Evolutionary conservation across 2,113 vertebrate species (phyloP), one percentile per base, ranked within the genome.

Genomic region (Casuarius casuarius): DNA sequence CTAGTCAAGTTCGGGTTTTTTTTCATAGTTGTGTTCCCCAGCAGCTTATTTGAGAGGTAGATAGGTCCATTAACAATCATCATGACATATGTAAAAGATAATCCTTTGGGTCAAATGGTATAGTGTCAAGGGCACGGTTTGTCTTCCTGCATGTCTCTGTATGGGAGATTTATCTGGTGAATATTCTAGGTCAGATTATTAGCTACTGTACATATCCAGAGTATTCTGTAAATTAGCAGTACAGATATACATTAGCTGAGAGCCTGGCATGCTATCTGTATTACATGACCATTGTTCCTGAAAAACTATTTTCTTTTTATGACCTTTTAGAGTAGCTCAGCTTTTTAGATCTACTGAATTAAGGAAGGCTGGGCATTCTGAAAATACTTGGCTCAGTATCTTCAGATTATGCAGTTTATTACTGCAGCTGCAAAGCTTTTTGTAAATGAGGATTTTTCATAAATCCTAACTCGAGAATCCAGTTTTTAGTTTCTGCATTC

Each of bases 401-500:
- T 88, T 86, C 74, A 87, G 65, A 82, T 79, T 82, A 52, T 35
- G 35, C 7, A 40, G 20, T 61, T 87, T 75, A 62, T 87, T 87
- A n/a, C 33, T 78, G 14, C 38, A 93, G 49, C 35, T 91, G 78
- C 67, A 85, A 91, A 94, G 72, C 13, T 44, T 91, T 89, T 74
- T 81, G 15, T 35, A 94, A 87, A 77, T 83, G 42, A 88, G n/a
- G 31, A 63, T 59, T 75, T 94, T 90, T 92, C 42, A 76, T 48
- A 68, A 94, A 87, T 84, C 65, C 26, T 92, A 49, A 31, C 22
- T 88, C 42, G 29, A 61, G 78, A 84, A 93, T 84, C 48, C 35
- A 38, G 16, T 74, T 92, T 95, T 82, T 79, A 61, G 67, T 79
- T 52, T 93, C 44, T 80, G 17, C 16, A 49, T 81, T 94, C 94